These are phyloP conservation scores for Trachelus troglodyta DNA, from an alignment of 2,888 invertebrate genomes.

Conservation along the genomic window DNA sequence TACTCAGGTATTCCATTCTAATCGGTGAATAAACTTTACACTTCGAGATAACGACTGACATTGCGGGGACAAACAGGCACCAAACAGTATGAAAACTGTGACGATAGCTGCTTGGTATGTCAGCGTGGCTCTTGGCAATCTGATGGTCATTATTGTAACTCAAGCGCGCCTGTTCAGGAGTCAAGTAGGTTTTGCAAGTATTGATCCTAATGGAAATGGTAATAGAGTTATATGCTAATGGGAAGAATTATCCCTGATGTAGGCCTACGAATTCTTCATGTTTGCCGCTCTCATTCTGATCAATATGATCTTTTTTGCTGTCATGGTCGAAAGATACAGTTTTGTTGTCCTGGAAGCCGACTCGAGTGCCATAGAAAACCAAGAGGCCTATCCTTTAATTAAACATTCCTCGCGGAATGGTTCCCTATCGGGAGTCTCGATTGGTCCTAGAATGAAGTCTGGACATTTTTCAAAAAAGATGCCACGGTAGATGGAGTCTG, in stretches of 20 bases:
- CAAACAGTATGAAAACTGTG: slow-evolving; percentile 85
- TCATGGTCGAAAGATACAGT: slow-evolving; percentile 70
- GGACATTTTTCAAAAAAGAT: background rate
- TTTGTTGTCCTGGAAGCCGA: slow-evolving; percentile 63
- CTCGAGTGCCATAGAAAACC: slow-evolving; percentile 40
- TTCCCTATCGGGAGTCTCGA: background rate
- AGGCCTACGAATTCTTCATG: slow-evolving; percentile 81
- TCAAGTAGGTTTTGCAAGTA: slow-evolving; percentile 67
- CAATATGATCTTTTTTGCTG: slow-evolving; percentile 75
- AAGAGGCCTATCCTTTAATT: slow-evolving; percentile 14
- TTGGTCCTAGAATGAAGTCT: background rate
- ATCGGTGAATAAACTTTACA: background rate
- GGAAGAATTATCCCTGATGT: slow-evolving; percentile 24
- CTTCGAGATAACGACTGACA: background rate
- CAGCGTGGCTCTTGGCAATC: slow-evolving; percentile 83
- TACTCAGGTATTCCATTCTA: slow-evolving; percentile 71
- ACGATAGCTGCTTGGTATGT: slow-evolving; percentile 88
- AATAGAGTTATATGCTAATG: background rate
- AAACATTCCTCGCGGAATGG: background rate
- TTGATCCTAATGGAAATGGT: background rate
- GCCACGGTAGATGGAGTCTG: background rate
- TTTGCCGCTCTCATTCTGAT: slow-evolving; percentile 76
- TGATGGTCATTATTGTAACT: slow-evolving; percentile 81
- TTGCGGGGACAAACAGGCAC: slow-evolving; percentile 70
- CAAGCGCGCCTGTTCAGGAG: slow-evolving; percentile 74